A percentile compares a stretch with the other conserved stretches of the same genome.
Evolutionary conservation across 2,888 invertebrate species (phyloP).

Genomic region (Glaucopsyche alexis): DNA sequence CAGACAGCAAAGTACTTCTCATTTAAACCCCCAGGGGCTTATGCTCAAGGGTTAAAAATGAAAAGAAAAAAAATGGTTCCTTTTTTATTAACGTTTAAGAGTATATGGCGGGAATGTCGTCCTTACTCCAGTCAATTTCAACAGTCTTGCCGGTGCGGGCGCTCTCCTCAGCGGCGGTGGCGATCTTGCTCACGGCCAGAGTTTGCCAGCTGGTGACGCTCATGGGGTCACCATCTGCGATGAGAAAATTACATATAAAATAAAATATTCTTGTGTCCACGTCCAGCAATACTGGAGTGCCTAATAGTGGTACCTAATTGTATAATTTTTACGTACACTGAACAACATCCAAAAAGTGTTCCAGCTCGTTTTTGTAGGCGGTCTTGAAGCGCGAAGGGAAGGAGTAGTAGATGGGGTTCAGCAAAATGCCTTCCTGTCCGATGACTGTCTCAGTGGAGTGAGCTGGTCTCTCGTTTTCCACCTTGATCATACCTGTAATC

Average conservation of each 20-base stretch:
- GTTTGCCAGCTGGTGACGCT: slow-evolving; percentile 74
- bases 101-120: slow-evolving; percentile 61
- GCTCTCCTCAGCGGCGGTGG: slow-evolving; percentile 79
- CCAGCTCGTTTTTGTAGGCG: slow-evolving; percentile 77
- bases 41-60: too few relatives aligned
- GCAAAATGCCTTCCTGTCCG: slow-evolving; percentile 60
- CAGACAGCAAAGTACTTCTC: too few relatives aligned
- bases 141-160: slow-evolving; percentile 74
- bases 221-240: slow-evolving; percentile 52
- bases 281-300: too few relatives aligned
- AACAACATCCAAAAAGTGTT: slow-evolving; percentile 81
- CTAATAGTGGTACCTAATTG: too few relatives aligned
- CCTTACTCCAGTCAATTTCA: slow-evolving; percentile 73
- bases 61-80: too few relatives aligned
- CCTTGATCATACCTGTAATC: slow-evolving; percentile 66
- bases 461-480: slow-evolving; percentile 76
- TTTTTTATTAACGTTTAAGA: slow-evolving; percentile 44
- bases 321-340: slow-evolving; percentile 56
- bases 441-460: slow-evolving; percentile 63
- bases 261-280: too few relatives aligned
- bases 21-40: too few relatives aligned
- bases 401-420: slow-evolving; percentile 80
- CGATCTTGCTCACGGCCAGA: slow-evolving; percentile 79
- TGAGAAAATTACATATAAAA: too few relatives aligned
- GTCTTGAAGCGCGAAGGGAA: slow-evolving; percentile 80